Evolutionary conservation across 1,140 invertebrate species (phyloP).

Genomic region (Augochlora pura): DNA sequence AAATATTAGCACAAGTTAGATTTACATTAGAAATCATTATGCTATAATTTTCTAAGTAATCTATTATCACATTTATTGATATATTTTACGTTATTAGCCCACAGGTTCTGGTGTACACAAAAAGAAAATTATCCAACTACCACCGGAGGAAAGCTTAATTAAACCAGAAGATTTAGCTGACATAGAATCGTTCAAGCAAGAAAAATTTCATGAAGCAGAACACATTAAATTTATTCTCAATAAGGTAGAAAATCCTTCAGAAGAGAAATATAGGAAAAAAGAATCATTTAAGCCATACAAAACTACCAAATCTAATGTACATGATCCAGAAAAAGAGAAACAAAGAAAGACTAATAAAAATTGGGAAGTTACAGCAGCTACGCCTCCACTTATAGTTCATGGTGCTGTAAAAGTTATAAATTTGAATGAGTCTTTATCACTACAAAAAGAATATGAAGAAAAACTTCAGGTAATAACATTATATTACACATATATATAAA

Average conservation of each 20-base stretch:
- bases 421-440: slow-evolving; percentile 82
- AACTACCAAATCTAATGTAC: slow-evolving; percentile 83
- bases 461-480: slow-evolving; percentile 72
- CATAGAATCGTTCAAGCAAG: slow-evolving; percentile 76
- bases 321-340: slow-evolving; percentile 84
- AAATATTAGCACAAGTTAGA: slow-evolving; percentile 83
- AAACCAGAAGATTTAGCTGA: slow-evolving; percentile 83
- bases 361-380: slow-evolving; percentile 87
- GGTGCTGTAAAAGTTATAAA: slow-evolving; percentile 81
- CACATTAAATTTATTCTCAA: slow-evolving; percentile 83
- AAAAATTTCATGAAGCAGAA: slow-evolving; percentile 58
- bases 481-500: too few species aligned
- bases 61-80: slow-evolving; percentile 16
- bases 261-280: slow-evolving; percentile 69
- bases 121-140: slow-evolving; percentile 81
- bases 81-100: slow-evolving; percentile 64
- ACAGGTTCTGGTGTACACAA: slow-evolving; percentile 81
- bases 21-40: slow-evolving; percentile 10
- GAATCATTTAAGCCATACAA: slow-evolving; percentile 83
- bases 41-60: slow-evolving; percentile 11
- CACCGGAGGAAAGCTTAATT: slow-evolving; percentile 81
- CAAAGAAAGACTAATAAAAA: slow-evolving; percentile 81
- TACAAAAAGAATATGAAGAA: slow-evolving; percentile 79
- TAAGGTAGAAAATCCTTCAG: slow-evolving; percentile 79
- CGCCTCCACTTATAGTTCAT: slow-evolving; percentile 81